Conservation (phyloP, 2,797 vertebrate genomes). For the Hirundo rustica region DNA sequence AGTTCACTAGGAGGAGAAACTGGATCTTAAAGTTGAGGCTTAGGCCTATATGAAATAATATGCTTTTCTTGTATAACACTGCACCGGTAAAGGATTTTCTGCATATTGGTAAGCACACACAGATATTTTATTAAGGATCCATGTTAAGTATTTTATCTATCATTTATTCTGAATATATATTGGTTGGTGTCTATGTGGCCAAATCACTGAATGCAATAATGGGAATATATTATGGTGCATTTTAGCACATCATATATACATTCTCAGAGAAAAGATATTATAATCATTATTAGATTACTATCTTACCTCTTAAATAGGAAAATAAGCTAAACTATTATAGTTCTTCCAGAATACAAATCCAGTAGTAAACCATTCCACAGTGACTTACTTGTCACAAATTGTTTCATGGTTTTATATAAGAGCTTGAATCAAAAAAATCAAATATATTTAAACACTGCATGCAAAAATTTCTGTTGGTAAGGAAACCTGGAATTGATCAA, state of each 20-base stretch:
- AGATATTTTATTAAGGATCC: not conserved
- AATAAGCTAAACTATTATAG: not conserved
- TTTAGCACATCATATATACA: not conserved
- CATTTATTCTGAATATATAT: not conserved
- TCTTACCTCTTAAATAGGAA: not conserved
- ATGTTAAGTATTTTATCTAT: not conserved
- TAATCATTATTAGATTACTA: not conserved
- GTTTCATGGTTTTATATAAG: not conserved
- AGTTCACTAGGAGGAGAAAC: not conserved
- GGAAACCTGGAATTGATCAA: not conserved
- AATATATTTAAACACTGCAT: not conserved
- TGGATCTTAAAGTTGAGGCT: not conserved
- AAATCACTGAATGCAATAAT: not conserved
- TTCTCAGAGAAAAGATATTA: not conserved
- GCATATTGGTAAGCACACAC: not conserved
- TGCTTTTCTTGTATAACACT: not conserved
- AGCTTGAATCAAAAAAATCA: not conserved
- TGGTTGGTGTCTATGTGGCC: not conserved
- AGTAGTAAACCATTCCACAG: not conserved
- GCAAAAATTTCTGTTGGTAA: not conserved
- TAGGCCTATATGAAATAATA: not conserved
- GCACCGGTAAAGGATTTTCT: not conserved
- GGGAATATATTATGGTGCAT: not conserved
- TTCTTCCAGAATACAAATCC: not conserved
- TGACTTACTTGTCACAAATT: not conserved